Conservation (phyloP, 2,797 vertebrate species). For the Valencia hispanica region DNA sequence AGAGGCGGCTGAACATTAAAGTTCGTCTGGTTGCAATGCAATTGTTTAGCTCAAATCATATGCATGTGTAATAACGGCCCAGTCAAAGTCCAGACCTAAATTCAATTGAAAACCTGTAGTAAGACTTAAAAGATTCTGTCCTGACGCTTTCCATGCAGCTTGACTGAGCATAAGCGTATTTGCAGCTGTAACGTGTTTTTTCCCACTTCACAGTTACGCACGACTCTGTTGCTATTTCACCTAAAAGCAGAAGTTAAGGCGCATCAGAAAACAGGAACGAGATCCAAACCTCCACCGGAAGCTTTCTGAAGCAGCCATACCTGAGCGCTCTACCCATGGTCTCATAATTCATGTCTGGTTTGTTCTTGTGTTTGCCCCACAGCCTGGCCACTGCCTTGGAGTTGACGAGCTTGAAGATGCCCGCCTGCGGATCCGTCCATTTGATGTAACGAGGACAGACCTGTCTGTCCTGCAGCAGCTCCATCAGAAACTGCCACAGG, state of each 20-base stretch:
- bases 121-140: background rate
- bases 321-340: slow-evolving; percentile 98
- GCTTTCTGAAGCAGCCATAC: slow-evolving; percentile 64
- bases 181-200: too few species aligned
- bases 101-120: background rate
- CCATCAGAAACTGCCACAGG: slow-evolving; percentile 97
- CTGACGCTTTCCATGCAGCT: too few species aligned
- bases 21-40: background rate
- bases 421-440: slow-evolving; percentile 93
- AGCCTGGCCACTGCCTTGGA: slow-evolving; percentile 95
- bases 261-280: background rate
- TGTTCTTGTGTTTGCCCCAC: slow-evolving; percentile 99
- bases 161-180: too few species aligned
- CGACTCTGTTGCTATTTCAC: background rate
- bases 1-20: too few species aligned
- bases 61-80: background rate
- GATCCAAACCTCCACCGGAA: background rate
- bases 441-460: slow-evolving; percentile 98
- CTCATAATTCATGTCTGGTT: slow-evolving; percentile 99
- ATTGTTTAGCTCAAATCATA: background rate
- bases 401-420: slow-evolving; percentile 97
- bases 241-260: background rate
- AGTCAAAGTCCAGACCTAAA: background rate
- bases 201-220: background rate
- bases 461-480: slow-evolving; percentile 92